Evolutionary conservation across 2,113 vertebrate species (phyloP), one percentile per base, ranked within the genome.

Genomic region (Ageneiosus marmoratus): DNA sequence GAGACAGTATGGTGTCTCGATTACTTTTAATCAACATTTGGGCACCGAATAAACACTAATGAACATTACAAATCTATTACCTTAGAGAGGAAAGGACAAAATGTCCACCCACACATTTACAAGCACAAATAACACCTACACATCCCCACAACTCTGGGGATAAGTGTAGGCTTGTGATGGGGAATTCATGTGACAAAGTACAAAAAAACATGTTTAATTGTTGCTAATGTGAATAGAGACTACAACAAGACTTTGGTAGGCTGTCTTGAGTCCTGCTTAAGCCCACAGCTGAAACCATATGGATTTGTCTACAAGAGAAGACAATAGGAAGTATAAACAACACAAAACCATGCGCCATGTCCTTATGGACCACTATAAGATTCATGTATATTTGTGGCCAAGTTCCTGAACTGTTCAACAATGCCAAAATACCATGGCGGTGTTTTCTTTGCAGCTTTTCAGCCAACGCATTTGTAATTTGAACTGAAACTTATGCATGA

Each of bases 151-250:
- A 79, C 92, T 90, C 92, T 91, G 88, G 88, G 89, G 89, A 85
- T 86, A 88, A 92, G 87, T 87, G 89, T 82, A 80, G 83, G 87
- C 65, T 91, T 91, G 91, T 90, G 89, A 93, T 91, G 34, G 82
- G 88, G 82, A 89, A 89, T 91, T 87, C 85, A 86, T 91, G 90
- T 89, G 90, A 85, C 81, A 90, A 83, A 87, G 79, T 87, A 88
- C 82, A 90, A 67, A 70, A 48, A 91, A 70, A 92, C 92, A 92
- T 90, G 90, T 92, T 94, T 93, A 93, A 93, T 93, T 94, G 92
- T 91, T 90, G 79, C 85, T 85, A 83, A 86, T 88, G 89, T 87
- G 89, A 89, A 89, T 78, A 84, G 86, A 86, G 85, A 80, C 84
- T 89, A 89, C 53, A 56, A 82, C 73, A 86, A 85, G 51, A 85